These are phyloP conservation scores for Cygnus olor DNA, from an alignment of 2,797 vertebrate genomes.

Conservation along the genomic window DNA sequence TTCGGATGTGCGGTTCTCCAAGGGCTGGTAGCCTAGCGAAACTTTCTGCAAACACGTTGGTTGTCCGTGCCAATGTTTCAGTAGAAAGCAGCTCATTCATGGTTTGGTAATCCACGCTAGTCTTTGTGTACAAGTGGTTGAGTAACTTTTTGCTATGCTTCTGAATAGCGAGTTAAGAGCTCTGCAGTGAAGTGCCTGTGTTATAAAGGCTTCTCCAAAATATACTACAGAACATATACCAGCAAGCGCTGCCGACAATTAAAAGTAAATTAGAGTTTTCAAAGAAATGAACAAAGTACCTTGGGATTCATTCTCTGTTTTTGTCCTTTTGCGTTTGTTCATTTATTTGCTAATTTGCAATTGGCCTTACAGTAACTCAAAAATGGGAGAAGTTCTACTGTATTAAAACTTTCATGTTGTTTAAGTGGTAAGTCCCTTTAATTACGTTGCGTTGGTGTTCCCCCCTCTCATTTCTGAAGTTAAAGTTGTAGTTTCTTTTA, in stretches of 20 bases:
- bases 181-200: neutral
- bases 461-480: neutral
- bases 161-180: neutral
- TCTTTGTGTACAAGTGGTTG: neutral
- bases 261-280: neutral
- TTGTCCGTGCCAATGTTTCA: neutral
- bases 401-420: neutral
- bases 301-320: neutral
- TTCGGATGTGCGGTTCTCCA: fast-evolving
- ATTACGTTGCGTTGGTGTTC: neutral
- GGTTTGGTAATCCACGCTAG: neutral
- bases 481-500: neutral
- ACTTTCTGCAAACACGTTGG: neutral
- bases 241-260: neutral
- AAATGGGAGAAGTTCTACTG: neutral
- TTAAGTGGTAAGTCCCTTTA: neutral
- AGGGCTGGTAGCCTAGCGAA: neutral
- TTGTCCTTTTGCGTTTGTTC: neutral
- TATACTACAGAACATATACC: neutral
- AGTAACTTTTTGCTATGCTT: neutral
- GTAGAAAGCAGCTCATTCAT: neutral
- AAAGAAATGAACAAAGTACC: neutral
- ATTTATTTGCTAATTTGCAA: neutral
- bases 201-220: neutral
- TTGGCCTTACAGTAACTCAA: neutral